These are phyloP conservation scores for Thamnophis elegans DNA, from an alignment of 2,797 vertebrate species.

Conservation along the genomic window DNA sequence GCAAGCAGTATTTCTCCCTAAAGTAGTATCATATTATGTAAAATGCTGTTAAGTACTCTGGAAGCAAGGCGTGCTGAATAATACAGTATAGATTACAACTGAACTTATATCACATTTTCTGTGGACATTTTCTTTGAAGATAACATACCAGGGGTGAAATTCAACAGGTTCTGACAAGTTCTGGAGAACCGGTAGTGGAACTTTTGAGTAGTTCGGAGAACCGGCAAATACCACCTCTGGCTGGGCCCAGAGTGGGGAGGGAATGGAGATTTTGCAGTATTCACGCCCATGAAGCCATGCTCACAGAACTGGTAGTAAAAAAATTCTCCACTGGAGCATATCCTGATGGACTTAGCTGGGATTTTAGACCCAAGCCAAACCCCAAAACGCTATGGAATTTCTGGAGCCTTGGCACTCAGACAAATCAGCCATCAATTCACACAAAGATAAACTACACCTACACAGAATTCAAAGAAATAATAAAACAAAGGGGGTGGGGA, in stretches of 20 bases:
- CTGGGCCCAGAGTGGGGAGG: no score
- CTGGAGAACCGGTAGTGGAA: no score
- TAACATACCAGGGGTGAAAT: not conserved
- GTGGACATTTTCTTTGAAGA: not conserved
- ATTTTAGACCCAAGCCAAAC: not conserved
- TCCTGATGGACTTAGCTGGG: not conserved
- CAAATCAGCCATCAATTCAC: not conserved
- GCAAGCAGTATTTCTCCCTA: not conserved
- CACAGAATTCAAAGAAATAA: not conserved
- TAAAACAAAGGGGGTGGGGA: not conserved
- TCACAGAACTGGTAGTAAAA: no score
- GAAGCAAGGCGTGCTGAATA: not conserved
- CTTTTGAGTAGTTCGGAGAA: no score
- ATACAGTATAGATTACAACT: not conserved
- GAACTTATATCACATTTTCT: not conserved
- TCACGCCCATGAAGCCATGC: no score
- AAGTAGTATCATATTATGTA: not conserved
- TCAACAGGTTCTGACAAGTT: no score
- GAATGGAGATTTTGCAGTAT: no score
- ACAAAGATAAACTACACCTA: not conserved
- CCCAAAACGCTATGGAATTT: not conserved
- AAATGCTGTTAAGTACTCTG: not conserved
- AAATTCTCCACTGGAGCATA: not conserved
- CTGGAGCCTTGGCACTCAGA: not conserved
- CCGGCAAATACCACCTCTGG: no score